Evolutionary conservation across 2,888 invertebrate genomes (phyloP).

Genomic region (Cremastinae sp.): DNA sequence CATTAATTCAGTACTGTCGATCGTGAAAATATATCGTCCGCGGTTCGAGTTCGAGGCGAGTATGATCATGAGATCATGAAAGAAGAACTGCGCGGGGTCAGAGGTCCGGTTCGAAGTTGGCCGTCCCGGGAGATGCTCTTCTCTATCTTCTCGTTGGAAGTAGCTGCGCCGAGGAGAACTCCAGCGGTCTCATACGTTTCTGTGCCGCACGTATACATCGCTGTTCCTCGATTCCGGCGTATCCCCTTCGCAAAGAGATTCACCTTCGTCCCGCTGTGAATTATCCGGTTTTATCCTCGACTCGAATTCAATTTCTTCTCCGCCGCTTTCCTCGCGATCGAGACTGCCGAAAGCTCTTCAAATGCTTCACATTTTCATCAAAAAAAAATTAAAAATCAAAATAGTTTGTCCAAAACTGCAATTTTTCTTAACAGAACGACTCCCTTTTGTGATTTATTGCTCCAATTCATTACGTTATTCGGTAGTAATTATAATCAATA

Average conservation of each 20-base stretch:
- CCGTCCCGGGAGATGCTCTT: slow-evolving; percentile 66
- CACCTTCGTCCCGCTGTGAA: slow-evolving; percentile 32
- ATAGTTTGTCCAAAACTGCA: too few species aligned
- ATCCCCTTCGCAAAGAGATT: slow-evolving; percentile 54
- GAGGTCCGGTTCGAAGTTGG: slow-evolving; percentile 76
- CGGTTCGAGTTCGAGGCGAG: too few species aligned
- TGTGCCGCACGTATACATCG: slow-evolving; percentile 18
- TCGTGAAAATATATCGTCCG: too few species aligned
- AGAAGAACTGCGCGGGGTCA: slow-evolving; percentile 69
- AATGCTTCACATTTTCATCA: too few species aligned
- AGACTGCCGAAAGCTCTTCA: too few species aligned
- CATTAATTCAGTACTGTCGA: too few species aligned
- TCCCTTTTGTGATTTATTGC: too few species aligned
- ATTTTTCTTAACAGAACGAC: too few species aligned
- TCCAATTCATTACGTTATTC: too few species aligned
- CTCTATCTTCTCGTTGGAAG: slow-evolving; percentile 40
- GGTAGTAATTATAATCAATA: too few species aligned
- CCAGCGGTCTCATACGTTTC: slow-evolving; percentile 12
- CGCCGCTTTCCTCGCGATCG: too few species aligned
- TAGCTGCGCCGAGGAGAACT: slow-evolving; percentile 1
- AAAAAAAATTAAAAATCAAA: too few species aligned
- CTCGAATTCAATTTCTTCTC: slow-evolving; percentile 4
- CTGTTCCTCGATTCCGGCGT: slow-evolving; percentile 60
- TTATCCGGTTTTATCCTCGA: slow-evolving; percentile 47
- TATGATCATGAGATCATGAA: slow-evolving; percentile 43